Base-by-base conservation (phyloP, 2,888 invertebrate species). In the Archips crataeganus region DNA sequence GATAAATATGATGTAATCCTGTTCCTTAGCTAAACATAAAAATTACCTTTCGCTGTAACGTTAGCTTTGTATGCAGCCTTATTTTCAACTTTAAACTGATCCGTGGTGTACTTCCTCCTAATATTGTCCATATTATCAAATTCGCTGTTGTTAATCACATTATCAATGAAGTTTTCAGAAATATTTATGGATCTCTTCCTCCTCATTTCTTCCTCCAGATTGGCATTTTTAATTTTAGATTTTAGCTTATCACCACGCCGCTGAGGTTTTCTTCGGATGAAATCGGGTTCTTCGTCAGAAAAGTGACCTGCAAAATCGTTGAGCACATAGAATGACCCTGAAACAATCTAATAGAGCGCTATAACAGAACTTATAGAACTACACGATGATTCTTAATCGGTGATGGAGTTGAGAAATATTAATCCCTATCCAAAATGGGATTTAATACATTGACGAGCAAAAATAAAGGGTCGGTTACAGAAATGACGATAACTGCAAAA, bases 281-380 rank as follows among this genome's bases (percentile, higher is more conserved):
- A 78, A 0, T 81, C 82, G 5, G 77, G 57, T 0, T 87, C 87
- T 79, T 90, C 90, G 0, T 87, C 85, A 0, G 87, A 85, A n/a
- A 78, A 78, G 3, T 78, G 80, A 0, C 64, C 83, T 85, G 78
- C 5, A 75, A 76, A 32, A 57, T 10, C 9, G 6, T 39, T 3
- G 39, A 39, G 39, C 4, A 39, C 1, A 4, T 4, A 5, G 3
- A 39, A 39, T 39, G 6, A 39, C 5, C 39, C 6, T 39, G 1
- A 39, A 6, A 39, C 39, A 39, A 39, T 6, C 6, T 39, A 39
- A 5, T 4, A 39, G 39, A 39, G 6, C 23, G 23, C 23, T 23
- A 23, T 23, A 23, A 23, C 23, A 23, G 23, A 23, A 23, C 23
- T 23, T 23, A 23, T 23, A 23, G 1, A 0, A 23, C 1, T 23